A percentile compares a stretch with the other conserved stretches of the same genome.
These are phyloP conservation scores for Philaethria dido DNA, from an alignment of 2,888 invertebrate species.

Conservation along the genomic window DNA sequence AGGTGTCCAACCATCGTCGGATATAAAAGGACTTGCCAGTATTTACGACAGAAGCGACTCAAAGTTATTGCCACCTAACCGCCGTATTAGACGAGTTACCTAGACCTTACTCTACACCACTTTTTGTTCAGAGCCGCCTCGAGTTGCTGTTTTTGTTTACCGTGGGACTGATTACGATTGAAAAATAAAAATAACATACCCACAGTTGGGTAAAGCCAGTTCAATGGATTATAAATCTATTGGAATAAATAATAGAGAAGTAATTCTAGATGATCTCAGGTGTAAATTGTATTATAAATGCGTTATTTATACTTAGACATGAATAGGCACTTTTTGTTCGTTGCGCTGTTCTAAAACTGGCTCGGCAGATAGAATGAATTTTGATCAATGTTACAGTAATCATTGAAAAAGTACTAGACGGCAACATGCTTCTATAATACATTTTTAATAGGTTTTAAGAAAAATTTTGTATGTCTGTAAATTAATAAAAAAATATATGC, in stretches of 20 bases:
- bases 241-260: constrained; percentile 3
- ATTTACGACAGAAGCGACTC: constrained; percentile 35
- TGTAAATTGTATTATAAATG: constrained; percentile 3
- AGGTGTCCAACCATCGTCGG: constrained; percentile 14
- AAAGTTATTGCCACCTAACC: constrained; percentile 43
- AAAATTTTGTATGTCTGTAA: background rate
- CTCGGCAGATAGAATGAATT: background rate
- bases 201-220: background rate
- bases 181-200: constrained; percentile 19
- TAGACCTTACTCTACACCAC: constrained; percentile 48
- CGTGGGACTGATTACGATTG: constrained; percentile 35
- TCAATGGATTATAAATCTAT: constrained; percentile 13
- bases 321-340: constrained; percentile 2
- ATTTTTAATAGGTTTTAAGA: background rate
- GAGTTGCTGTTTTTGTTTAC: constrained; percentile 42
- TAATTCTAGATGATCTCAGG: constrained; percentile 2
- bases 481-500: background rate
- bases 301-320: background rate
- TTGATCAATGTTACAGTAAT: constrained; percentile 1
- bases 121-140: constrained; percentile 53
- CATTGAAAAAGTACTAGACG: background rate
- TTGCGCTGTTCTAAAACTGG: background rate
- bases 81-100: constrained; percentile 47
- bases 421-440: background rate
- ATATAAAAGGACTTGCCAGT: constrained; percentile 30